A percentile compares a stretch with the other conserved stretches of the same genome.
Evolutionary conservation across 2,797 vertebrate genomes (phyloP).

Genomic region (Gymnopithys bicolor): DNA sequence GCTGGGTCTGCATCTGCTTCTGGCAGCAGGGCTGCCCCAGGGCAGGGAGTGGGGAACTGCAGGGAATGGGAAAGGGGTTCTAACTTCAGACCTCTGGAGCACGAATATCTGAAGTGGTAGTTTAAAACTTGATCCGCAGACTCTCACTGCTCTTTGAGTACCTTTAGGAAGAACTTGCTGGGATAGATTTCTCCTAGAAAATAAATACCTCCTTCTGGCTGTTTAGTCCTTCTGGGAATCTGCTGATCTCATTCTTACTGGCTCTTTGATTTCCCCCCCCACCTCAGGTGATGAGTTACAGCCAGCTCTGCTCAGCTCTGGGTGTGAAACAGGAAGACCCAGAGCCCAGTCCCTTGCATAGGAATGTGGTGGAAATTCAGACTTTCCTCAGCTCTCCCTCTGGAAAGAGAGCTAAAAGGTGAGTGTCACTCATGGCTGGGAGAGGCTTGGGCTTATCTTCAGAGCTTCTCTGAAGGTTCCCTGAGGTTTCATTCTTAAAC

Average conservation of each 20-base stretch:
- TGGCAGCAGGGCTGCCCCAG: neutral
- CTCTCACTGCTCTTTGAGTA: neutral
- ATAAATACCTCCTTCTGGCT: neutral
- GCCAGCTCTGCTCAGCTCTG: slow-evolving; percentile 88
- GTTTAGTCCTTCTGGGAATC: neutral
- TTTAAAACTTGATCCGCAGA: neutral
- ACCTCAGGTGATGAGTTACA: slow-evolving; percentile 87
- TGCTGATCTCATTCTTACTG: neutral
- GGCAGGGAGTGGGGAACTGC: neutral
- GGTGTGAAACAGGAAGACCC: slow-evolving; percentile 84
- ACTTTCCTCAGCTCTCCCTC: slow-evolving; percentile 92
- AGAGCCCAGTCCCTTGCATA: slow-evolving; percentile 76
- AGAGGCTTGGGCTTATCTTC: no score
- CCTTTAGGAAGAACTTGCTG: neutral
- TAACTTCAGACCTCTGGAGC: neutral
- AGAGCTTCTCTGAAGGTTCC: neutral
- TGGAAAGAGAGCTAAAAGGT: slow-evolving; percentile 87
- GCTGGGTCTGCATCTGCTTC: neutral
- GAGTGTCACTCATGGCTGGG: neutral
- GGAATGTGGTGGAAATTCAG: slow-evolving; percentile 82
- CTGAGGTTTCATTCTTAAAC: neutral
- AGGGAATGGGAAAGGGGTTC: neutral
- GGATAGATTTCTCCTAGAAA: neutral
- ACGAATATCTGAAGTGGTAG: neutral
- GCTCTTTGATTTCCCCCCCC: neutral